phyloP scores from a whole-genome alignment of 2,797 vertebrate species.

The Staurois parvus region DNA sequence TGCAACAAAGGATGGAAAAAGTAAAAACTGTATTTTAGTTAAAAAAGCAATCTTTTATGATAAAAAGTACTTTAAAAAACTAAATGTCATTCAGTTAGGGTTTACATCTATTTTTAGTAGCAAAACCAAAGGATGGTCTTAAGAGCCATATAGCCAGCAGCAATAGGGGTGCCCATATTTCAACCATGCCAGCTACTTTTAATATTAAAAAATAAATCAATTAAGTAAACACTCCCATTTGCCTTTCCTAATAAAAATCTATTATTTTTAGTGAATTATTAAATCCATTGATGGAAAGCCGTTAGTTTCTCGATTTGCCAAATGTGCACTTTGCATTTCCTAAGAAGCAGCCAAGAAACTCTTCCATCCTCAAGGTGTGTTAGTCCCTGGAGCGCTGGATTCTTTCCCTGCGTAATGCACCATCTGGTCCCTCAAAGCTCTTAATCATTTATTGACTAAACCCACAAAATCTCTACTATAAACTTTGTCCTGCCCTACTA shows the following conservation, averaged over 20 bases:
- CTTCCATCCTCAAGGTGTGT: constrained; percentile 53
- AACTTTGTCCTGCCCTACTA: constrained; percentile 64
- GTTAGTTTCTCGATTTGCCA: background rate
- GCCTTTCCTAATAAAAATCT: background rate
- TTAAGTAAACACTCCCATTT: background rate
- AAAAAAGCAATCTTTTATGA: no score
- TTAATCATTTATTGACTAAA: constrained; percentile 65
- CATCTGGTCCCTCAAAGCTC: constrained; percentile 64
- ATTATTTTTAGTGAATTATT: background rate
- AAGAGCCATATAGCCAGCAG: no score
- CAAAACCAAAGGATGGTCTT: background rate
- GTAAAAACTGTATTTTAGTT: no score
- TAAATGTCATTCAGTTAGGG: background rate
- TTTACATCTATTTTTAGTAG: background rate
- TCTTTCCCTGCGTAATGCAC: constrained; percentile 60
- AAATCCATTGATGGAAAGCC: background rate
- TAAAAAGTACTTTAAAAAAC: background rate
- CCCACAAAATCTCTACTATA: constrained; percentile 62
- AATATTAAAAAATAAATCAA: background rate
- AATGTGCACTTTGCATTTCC: constrained; percentile 56
- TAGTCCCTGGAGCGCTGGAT: constrained; percentile 47
- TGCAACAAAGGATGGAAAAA: no score
- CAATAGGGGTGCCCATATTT: background rate
- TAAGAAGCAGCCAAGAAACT: constrained; percentile 44
- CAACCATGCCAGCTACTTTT: background rate